Evolutionary conservation across 92 coral and sea anemone genomes (phyloP), one percentile per base, ranked within the genome.

Genomic region (Actinernus sp.): DNA sequence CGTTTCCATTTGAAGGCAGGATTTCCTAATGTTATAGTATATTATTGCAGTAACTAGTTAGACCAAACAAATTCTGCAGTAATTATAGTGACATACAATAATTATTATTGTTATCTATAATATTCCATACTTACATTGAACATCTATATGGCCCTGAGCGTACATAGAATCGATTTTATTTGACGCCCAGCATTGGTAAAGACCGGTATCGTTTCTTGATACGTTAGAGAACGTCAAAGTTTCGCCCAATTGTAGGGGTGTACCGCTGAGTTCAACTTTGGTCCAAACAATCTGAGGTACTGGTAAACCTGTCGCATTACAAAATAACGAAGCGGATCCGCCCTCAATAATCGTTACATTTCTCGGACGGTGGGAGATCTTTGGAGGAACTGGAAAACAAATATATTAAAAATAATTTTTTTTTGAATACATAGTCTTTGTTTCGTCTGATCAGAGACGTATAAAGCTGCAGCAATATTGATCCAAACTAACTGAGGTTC

Each of bases 291-390:
- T 61, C 8, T 6, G 19, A 30, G 88, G 88, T 21, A 33, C 51
- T 14, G 88, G 88, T 13, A 73, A 29, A 28, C 88, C 88, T 16
- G 62, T 65, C 50, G 80, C 88, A 34, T 65, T 54, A 64, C 88
- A 81, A 20, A 44, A 49, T 1, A 73, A 56, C 5, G 65, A 38
- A 8, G 68, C 68, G 31, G 24, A 16, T n/a, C 11, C 53, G 18
- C 37, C 55, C 17, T 47, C 63, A 29, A 24, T 1, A 9, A 26
- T 49, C 31, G 31, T 45, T 11, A n/a, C n/a, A 26, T 48, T 23
- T 24, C 39, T 18, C 20, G 81, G 81, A 6, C 7, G 27, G 53
- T 18, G 29, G n/a, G 34, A 12, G 52, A 45, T 45, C 6, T 4
- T 17, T 45, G 52, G 52, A 8, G 52, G 52, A 45, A 45, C 52